Evolutionary conservation across 2,888 invertebrate genomes (phyloP).

Genomic region (Ochropleura leucogaster): DNA sequence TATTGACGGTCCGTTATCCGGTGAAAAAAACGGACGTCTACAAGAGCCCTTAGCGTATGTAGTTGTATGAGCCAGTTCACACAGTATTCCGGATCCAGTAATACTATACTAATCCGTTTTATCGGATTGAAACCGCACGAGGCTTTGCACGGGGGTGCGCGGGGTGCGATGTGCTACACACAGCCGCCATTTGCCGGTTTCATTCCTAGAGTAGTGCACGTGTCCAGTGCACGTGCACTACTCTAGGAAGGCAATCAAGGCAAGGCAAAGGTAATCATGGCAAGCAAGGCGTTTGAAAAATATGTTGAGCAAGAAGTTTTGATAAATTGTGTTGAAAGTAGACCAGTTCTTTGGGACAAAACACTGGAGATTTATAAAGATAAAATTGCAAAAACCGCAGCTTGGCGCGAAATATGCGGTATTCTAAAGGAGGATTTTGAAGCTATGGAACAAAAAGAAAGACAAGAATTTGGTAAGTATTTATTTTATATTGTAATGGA

Average conservation of each 20-base stretch:
- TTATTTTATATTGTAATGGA: too few relatives aligned
- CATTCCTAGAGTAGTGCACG: slow-evolving; percentile 43
- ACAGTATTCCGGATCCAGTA: slow-evolving; percentile 5
- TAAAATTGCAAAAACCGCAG: neutral
- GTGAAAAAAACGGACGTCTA: too few relatives aligned
- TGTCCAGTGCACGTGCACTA: slow-evolving; percentile 48
- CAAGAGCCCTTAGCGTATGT: too few relatives aligned
- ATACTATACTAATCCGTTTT: slow-evolving; percentile 13
- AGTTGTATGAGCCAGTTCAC: too few relatives aligned
- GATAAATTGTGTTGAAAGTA: neutral
- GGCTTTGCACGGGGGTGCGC: slow-evolving; percentile 48
- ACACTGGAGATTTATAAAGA: neutral
- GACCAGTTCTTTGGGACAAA: slow-evolving; percentile 6
- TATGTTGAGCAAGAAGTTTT: slow-evolving; percentile 6
- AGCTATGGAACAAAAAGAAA: neutral
- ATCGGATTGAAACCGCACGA: slow-evolving; percentile 22
- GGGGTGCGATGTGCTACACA: slow-evolving; percentile 42
- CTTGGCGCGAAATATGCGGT: slow-evolving; percentile 1
- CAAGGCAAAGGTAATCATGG: slow-evolving; percentile 29
- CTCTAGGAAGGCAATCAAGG: too few relatives aligned
- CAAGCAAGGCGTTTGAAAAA: slow-evolving; percentile 48
- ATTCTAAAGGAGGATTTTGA: slow-evolving; percentile 7
- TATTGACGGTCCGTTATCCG: slow-evolving; percentile 38
- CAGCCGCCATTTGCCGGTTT: slow-evolving; percentile 43
- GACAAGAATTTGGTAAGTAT: slow-evolving; percentile 1